Conservation (phyloP, 2,797 vertebrate genomes). For the Hoplostethus atlanticus region DNA sequence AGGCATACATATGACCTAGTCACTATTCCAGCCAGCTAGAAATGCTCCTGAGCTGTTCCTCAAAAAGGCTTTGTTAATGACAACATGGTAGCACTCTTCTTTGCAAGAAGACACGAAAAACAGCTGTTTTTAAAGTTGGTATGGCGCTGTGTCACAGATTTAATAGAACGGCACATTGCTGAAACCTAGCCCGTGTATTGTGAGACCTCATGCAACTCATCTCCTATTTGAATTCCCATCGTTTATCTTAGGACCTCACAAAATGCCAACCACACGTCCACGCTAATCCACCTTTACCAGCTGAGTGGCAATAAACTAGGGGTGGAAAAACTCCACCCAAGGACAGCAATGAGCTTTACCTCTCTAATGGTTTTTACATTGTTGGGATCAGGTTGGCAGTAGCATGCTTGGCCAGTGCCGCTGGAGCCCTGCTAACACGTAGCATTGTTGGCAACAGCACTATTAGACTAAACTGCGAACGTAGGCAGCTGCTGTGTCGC, state of each 20-base stretch:
- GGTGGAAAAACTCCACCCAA: slow-evolving; percentile 73
- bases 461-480: slow-evolving; percentile 55
- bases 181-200: slow-evolving; percentile 42
- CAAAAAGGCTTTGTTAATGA: not conserved
- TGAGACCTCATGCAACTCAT: slow-evolving; percentile 41
- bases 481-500: slow-evolving; percentile 66
- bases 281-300: slow-evolving; percentile 73
- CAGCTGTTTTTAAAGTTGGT: slow-evolving; percentile 16
- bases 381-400: slow-evolving; percentile 67
- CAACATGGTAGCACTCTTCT: slow-evolving; percentile 8
- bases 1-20: not conserved
- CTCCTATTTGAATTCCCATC: slow-evolving; percentile 55
- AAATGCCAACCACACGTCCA: slow-evolving; percentile 70
- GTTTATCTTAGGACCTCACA: slow-evolving; percentile 68
- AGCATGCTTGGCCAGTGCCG: slow-evolving; percentile 64
- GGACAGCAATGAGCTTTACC: slow-evolving; percentile 67
- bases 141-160: slow-evolving; percentile 33
- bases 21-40: not conserved
- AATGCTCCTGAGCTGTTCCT: slow-evolving; percentile 5
- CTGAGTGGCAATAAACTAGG: slow-evolving; percentile 61
- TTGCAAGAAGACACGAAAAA: not conserved
- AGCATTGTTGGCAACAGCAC: slow-evolving; percentile 70
- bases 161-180: slow-evolving; percentile 44
- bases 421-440: slow-evolving; percentile 68
- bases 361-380: slow-evolving; percentile 81